These are phyloP conservation scores for Diloba caeruleocephala DNA, from an alignment of 2,888 invertebrate genomes.

Conservation along the genomic window DNA sequence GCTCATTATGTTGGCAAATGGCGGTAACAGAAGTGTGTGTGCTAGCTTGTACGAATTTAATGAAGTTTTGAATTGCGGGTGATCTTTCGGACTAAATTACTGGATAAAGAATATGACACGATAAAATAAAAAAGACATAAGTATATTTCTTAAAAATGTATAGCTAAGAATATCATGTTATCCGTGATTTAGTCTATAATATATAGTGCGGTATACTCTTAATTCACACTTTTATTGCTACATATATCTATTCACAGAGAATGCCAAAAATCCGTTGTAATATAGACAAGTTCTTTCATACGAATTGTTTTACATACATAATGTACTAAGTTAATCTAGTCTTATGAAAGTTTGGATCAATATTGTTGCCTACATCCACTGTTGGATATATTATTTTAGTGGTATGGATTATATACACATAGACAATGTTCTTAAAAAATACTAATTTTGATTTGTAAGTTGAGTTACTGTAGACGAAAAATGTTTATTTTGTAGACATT, in stretches of 20 bases:
- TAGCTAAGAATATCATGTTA: slow-evolving; percentile 4
- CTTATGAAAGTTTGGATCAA: slow-evolving; percentile 58
- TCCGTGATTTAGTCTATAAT: slow-evolving; percentile 34
- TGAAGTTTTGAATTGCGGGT: slow-evolving; percentile 9
- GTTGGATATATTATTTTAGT: slow-evolving; percentile 46
- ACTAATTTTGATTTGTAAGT: slow-evolving; percentile 14
- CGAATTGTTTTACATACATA: slow-evolving; percentile 42
- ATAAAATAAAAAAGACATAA: slow-evolving; percentile 6
- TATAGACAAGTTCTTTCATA: slow-evolving; percentile 40
- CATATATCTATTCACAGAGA: slow-evolving; percentile 42
- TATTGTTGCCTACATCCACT: slow-evolving; percentile 52
- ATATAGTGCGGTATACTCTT: slow-evolving; percentile 33
- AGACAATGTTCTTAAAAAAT: slow-evolving; percentile 26
- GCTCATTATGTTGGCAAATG: slow-evolving; percentile 59
- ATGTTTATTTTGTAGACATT: slow-evolving; percentile 40
- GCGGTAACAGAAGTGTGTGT: slow-evolving; percentile 18
- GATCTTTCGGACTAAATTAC: slow-evolving; percentile 21
- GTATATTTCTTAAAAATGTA: slow-evolving; percentile 3
- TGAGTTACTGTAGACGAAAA: slow-evolving; percentile 20
- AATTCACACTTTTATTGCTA: slow-evolving; percentile 50
- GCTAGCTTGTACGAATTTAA: slow-evolving; percentile 48
- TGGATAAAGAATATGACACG: slow-evolving; percentile 16
- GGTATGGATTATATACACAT: slow-evolving; percentile 36
- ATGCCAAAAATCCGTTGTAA: slow-evolving; percentile 50
- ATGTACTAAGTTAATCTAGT: slow-evolving; percentile 36